A percentile compares a stretch with the other conserved stretches of the same genome.
Evolutionary conservation across 2,888 invertebrate species (phyloP).

Genomic region (Microchrysa polita): DNA sequence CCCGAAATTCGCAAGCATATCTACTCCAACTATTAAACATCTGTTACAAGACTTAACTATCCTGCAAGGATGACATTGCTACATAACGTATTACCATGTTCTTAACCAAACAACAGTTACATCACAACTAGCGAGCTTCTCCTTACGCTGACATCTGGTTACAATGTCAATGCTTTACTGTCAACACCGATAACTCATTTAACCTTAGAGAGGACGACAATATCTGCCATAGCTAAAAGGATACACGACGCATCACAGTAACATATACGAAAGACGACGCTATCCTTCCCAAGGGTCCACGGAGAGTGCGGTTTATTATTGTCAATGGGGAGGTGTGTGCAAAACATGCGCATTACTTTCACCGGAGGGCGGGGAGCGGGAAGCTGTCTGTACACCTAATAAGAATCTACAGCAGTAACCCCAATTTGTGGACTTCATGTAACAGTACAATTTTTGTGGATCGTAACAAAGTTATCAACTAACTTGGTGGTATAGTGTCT

Average conservation of each 20-base stretch:
- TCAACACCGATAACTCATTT: slow-evolving; percentile 10
- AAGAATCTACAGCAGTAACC: no score
- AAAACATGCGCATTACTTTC: slow-evolving; percentile 16
- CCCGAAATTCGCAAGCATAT: neutral
- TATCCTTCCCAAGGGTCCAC: neutral
- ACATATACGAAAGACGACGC: neutral
- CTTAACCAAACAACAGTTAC: no score
- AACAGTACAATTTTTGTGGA: slow-evolving; percentile 23
- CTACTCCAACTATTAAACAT: no score
- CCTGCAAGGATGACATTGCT: no score
- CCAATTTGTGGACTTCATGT: slow-evolving; percentile 33
- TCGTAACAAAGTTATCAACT: slow-evolving; percentile 8
- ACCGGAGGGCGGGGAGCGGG: neutral
- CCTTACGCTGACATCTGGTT: neutral
- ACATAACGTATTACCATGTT: no score
- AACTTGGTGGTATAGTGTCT: slow-evolving; percentile 30
- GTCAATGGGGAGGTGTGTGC: neutral
- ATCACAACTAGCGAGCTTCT: slow-evolving; percentile 6
- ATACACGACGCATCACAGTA: slow-evolving; percentile 30
- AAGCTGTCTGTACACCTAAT: no score
- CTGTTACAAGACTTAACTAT: no score
- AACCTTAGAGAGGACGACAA: neutral
- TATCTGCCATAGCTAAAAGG: neutral
- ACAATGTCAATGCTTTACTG: slow-evolving; percentile 21
- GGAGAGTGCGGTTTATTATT: no score